These are phyloP conservation scores for Hyposmocoma kahamanoa DNA, from an alignment of 1,140 invertebrate species.

Conservation along the genomic window DNA sequence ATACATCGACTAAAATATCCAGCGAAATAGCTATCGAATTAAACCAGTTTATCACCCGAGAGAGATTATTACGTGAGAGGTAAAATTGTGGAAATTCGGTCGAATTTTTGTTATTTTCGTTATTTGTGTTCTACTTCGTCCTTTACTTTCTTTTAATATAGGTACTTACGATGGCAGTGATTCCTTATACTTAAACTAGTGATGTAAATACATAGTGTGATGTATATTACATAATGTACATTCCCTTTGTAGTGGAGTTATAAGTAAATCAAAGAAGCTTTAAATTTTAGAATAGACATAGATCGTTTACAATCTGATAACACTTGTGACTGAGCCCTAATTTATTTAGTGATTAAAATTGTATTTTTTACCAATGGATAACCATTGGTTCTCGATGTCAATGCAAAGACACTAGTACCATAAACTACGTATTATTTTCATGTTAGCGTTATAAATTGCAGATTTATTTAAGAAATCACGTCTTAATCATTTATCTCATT, in stretches of 20 bases:
- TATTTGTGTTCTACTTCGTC: not conserved
- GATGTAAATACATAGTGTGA: no score
- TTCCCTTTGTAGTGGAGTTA: constrained; percentile 37
- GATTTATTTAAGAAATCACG: not conserved
- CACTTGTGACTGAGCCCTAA: constrained; percentile 27
- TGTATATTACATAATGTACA: constrained; percentile 28
- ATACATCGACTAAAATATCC: no score
- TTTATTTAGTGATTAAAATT: constrained; percentile 9
- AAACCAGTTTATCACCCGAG: no score
- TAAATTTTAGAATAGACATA: constrained; percentile 41
- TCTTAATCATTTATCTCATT: not conserved
- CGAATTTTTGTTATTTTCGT: no score
- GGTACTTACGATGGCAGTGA: constrained; percentile 1
- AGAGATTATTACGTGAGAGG: no score
- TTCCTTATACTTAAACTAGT: not conserved
- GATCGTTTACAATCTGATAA: constrained; percentile 21
- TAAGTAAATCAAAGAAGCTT: constrained; percentile 62
- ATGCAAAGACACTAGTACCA: no score
- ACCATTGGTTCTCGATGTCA: no score
- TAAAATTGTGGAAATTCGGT: no score
- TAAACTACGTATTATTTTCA: no score
- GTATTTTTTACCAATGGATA: no score
- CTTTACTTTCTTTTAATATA: not conserved
- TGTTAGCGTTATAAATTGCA: no score
- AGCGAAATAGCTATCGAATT: no score